phyloP scores from a whole-genome alignment of 2,797 vertebrate species.

The Tolypeutes matacus region DNA sequence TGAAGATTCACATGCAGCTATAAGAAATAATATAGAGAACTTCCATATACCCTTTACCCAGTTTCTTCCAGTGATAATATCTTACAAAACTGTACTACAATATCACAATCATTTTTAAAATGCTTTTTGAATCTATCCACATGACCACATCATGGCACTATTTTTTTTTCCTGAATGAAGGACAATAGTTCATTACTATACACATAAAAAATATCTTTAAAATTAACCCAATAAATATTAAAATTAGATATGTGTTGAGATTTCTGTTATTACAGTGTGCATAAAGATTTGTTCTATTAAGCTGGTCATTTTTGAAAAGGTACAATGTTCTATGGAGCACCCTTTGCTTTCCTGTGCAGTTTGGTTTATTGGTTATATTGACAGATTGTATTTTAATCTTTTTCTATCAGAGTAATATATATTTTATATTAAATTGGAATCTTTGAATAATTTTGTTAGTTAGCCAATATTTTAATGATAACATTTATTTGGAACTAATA shows the following conservation, averaged over 20 bases:
- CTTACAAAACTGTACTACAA: neutral
- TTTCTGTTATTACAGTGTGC: neutral
- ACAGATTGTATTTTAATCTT: slow-evolving; percentile 7
- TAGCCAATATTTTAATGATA: slow-evolving; percentile 61
- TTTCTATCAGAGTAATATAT: neutral
- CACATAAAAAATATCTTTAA: slow-evolving; percentile 6
- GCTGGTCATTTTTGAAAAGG: neutral
- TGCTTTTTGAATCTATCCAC: neutral
- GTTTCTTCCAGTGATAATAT: neutral
- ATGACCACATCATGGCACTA: neutral
- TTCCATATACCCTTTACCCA: neutral
- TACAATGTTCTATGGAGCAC: neutral
- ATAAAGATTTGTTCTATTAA: neutral
- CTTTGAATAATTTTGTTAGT: slow-evolving; percentile 75
- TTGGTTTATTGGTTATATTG: slow-evolving; percentile 6
- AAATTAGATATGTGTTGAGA: neutral
- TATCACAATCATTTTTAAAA: neutral
- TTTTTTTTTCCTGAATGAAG: slow-evolving; percentile 62
- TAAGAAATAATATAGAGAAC: neutral
- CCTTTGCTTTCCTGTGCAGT: neutral
- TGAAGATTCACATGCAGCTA: neutral
- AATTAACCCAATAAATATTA: neutral
- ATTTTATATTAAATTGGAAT: slow-evolving; percentile 42
- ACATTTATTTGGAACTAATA: slow-evolving; percentile 76
- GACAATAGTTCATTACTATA: neutral